Conservation (phyloP, 2,113 vertebrate species). For the Coryphaenoides rupestris region DNA sequence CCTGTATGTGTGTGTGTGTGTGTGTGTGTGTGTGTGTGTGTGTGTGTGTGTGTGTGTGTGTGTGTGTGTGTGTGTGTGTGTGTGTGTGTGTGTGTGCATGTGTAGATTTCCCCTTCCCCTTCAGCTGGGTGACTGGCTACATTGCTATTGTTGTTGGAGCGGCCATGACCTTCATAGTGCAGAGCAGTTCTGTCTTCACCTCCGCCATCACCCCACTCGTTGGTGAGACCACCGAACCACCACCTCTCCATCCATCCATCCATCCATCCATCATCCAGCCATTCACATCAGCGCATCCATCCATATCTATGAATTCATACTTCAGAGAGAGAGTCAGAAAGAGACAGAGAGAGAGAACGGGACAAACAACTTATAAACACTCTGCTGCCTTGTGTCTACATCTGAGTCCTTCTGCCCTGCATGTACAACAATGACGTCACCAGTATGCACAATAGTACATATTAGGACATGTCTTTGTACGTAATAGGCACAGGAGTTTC, state of each 20-base stretch:
- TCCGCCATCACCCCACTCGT: conserved; percentile 93
- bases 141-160: conserved; percentile 90
- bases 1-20: conserved; percentile 1
- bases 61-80: not conserved
- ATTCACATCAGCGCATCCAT: not conserved
- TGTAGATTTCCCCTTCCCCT: conserved; percentile 92
- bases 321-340: too few species aligned
- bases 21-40: conserved; percentile 10
- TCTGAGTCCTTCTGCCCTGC: too few species aligned
- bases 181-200: conserved; percentile 96
- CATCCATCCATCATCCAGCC: not conserved
- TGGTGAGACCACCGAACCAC: conserved; percentile 70
- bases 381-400: too few species aligned
- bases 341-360: too few species aligned
- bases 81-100: conserved; percentile 12
- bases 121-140: conserved; percentile 90
- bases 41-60: conserved; percentile 7
- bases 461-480: too few species aligned
- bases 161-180: conserved; percentile 94
- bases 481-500: too few species aligned
- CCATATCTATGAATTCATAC: not conserved
- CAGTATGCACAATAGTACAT: too few species aligned
- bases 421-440: too few species aligned
- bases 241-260: not conserved
- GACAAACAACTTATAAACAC: too few species aligned